Evolutionary conservation across 2,113 vertebrate genomes (phyloP), one percentile per base, ranked within the genome.

Genomic region (Trematocara variabile): DNA sequence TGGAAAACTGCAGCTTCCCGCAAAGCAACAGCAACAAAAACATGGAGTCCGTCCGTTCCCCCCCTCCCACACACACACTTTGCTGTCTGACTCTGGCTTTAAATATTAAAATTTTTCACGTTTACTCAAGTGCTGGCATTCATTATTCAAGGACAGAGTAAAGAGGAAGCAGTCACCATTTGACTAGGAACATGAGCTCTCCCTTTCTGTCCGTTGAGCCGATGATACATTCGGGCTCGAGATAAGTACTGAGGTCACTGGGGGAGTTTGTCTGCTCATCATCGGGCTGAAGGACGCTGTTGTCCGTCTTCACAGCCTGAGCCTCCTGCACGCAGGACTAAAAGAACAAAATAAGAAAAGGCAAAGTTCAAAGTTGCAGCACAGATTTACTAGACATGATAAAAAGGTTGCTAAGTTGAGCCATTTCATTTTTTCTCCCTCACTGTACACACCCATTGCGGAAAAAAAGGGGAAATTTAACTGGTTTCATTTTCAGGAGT

Each of bases 161-260:
- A 88, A 90, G 73, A 70, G 91, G 93, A 93, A 90, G 80, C 41
- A 8, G 79, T 96, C 96, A 99, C 99, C 99, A 99, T 94, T 99
- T 99, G 96, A 99, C 97, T 48, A 99, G 97, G 92, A 99, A 99
- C 98, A 99, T 98, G 83, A 99, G 97, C 91, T 99, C 98, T 92
- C 99, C 99, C 77, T 98, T 98, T 93, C 97, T 97, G 93, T 99
- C 98, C 1, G 99, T 98, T 91, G 98, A 98, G 90, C 99, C 99
- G 81, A 99, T 99, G 96, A 99, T 99, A 94, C 98, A 96, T 86
- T 99, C 99, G 78, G 98, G 98, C 93, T 99, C 98, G 78, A 97
- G 97, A 89, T 96, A 97, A 89, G 96, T 94, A 46, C 96, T 95
- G 94, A 98, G 97, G n/a, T 97, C 95, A 80, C 96, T 94, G 22